Percentiles rank a stretch among this genome's conserved stretches.
These are phyloP conservation scores for Zaprionus ghesquierei DNA, from an alignment of 1,140 invertebrate genomes.

Conservation along the genomic window DNA sequence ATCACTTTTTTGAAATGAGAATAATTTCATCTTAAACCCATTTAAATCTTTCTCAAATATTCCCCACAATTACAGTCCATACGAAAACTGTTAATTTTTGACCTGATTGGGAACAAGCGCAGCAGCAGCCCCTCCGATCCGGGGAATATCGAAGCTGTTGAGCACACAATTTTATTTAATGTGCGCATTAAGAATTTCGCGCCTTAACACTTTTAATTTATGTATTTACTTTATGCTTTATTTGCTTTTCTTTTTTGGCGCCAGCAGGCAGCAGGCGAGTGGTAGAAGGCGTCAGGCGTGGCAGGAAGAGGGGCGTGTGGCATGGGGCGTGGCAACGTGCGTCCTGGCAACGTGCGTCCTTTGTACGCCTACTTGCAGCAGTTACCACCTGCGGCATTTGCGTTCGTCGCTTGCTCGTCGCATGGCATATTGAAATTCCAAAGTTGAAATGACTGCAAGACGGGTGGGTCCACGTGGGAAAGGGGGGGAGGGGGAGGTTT, in stretches of 20 bases:
- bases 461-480: too few relatives aligned
- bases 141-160: slow-evolving; percentile 9
- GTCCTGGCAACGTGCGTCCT: slow-evolving; percentile 3
- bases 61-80: too few relatives aligned
- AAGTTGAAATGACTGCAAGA: slow-evolving; percentile 71
- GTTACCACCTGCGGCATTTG: slow-evolving; percentile 65
- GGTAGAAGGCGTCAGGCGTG: not conserved
- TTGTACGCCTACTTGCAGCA: slow-evolving; percentile 27
- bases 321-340: not conserved
- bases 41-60: too few relatives aligned
- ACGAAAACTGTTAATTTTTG: slow-evolving; percentile 11
- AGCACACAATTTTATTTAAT: slow-evolving; percentile 57
- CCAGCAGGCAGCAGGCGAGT: slow-evolving; percentile 11
- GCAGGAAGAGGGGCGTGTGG: too few relatives aligned
- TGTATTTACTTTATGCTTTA: slow-evolving; percentile 72
- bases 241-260: slow-evolving; percentile 49
- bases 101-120: not conserved
- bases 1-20: too few relatives aligned
- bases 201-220: slow-evolving; percentile 74
- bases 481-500: too few relatives aligned
- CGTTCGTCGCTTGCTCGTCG: slow-evolving; percentile 20
- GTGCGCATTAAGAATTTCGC: slow-evolving; percentile 63
- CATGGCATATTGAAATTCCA: slow-evolving; percentile 70
- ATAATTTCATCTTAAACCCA: not conserved
- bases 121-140: too few relatives aligned